These are phyloP conservation scores for Drosophila fuyamai DNA, from an alignment of 1,140 invertebrate species.

Conservation along the genomic window DNA sequence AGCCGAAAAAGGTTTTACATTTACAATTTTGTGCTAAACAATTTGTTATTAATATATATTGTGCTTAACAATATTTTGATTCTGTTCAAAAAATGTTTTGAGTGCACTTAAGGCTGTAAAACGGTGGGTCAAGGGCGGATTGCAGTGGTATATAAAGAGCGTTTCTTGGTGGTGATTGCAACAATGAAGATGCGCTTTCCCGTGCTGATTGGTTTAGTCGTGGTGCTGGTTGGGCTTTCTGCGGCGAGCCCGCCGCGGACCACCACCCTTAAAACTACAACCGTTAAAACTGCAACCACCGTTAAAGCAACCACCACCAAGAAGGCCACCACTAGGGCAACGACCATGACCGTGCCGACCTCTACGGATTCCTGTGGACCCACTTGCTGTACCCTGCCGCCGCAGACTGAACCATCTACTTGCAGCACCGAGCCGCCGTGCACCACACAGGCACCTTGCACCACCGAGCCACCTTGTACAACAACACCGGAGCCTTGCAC, in stretches of 20 bases:
- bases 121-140: background rate
- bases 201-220: background rate
- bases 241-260: background rate
- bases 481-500: no score
- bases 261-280: background rate
- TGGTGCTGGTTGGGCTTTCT: background rate
- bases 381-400: background rate
- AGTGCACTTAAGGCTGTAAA: background rate
- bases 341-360: background rate
- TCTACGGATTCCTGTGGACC: background rate
- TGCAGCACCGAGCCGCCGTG: background rate
- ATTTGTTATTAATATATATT: no score
- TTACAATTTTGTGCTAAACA: no score
- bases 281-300: background rate
- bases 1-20: no score
- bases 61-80: no score
- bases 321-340: background rate
- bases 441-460: background rate
- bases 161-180: background rate
- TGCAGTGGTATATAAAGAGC: constrained; percentile 8
- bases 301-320: no score
- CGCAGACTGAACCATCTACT: background rate
- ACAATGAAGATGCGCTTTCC: constrained; percentile 5
- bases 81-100: background rate
- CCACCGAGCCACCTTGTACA: background rate